Conservation (phyloP, 2,888 invertebrate species). For the Pocota personata region DNA sequence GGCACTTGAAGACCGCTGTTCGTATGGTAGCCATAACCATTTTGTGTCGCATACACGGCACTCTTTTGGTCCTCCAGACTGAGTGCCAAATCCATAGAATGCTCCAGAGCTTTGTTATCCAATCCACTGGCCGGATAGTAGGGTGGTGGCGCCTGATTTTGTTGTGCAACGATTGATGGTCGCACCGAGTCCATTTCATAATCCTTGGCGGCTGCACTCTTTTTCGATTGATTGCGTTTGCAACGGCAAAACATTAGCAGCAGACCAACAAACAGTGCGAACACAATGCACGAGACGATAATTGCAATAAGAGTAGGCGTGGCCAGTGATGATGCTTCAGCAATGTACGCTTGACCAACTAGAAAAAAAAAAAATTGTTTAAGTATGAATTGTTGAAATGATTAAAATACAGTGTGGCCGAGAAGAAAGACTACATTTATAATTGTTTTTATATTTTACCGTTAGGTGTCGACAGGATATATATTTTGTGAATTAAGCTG, state of each 20-base stretch:
- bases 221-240: conserved; percentile 91
- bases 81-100: conserved; percentile 92
- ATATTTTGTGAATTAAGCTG: too few relatives aligned
- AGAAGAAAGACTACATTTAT: background rate
- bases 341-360: conserved; percentile 92
- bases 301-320: conserved; percentile 91
- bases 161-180: conserved; percentile 91
- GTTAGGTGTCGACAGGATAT: too few relatives aligned
- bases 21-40: conserved; percentile 93
- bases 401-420: background rate
- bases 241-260: conserved; percentile 93
- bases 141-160: conserved; percentile 93
- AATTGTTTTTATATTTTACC: too few relatives aligned
- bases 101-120: conserved; percentile 96
- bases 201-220: conserved; percentile 91
- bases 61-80: conserved; percentile 94
- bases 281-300: conserved; percentile 91
- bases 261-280: conserved; percentile 89
- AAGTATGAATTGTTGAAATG: background rate
- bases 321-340: conserved; percentile 90
- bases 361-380: conserved; percentile 76
- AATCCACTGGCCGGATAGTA: conserved; percentile 94
- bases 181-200: conserved; percentile 95
- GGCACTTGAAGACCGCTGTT: conserved; percentile 87
- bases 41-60: conserved; percentile 91